phyloP scores from a whole-genome alignment of 2,888 invertebrate genomes.

The Carcina quercana region DNA sequence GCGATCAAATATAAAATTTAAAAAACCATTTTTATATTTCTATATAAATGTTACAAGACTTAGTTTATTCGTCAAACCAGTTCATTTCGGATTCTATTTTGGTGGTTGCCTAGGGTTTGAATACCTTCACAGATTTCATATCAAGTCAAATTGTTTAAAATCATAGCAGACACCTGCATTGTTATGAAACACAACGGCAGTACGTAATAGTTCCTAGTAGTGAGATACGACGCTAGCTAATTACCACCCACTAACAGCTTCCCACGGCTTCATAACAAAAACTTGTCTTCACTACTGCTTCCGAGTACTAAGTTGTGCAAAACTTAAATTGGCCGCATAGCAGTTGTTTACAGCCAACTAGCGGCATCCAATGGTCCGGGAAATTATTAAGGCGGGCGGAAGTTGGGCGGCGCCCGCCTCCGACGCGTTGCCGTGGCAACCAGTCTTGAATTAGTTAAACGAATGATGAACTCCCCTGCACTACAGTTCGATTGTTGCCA shows the following conservation, averaged over 20 bases:
- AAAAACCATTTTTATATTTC: no score
- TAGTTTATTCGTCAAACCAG: no score
- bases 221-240: no score
- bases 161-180: no score
- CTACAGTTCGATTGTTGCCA: constrained; percentile 26
- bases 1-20: no score
- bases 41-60: no score
- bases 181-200: no score
- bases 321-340: constrained; percentile 50
- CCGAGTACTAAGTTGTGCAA: constrained; percentile 19
- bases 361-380: constrained; percentile 48
- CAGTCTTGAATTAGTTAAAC: constrained; percentile 57
- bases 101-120: no score
- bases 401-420: constrained; percentile 37
- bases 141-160: no score
- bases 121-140: no score
- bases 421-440: constrained; percentile 49
- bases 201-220: no score
- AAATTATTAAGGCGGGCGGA: constrained; percentile 48
- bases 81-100: no score
- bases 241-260: constrained; percentile 1
- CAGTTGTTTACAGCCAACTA: constrained; percentile 43
- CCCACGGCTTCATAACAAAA: constrained; percentile 12
- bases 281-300: constrained; percentile 10
- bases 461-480: constrained; percentile 51